Evolutionary conservation across 2,888 invertebrate species (phyloP), one percentile per base, ranked within the genome.

Genomic region (Euproctis similis): DNA sequence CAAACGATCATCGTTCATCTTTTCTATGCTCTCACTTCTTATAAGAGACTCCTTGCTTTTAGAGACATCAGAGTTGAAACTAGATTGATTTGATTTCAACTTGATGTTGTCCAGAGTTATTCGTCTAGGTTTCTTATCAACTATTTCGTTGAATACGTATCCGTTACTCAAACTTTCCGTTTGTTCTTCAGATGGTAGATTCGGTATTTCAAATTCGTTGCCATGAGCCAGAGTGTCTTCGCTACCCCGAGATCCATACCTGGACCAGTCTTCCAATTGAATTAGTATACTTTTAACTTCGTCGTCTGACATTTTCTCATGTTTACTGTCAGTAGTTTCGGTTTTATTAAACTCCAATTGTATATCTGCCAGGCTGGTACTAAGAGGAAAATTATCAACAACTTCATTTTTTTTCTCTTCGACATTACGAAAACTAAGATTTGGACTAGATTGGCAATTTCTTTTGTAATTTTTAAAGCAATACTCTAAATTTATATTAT

Each of bases 111-210:
- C 82, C 2, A 82, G 55, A 0, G 78, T 82, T 20, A 87, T 82
- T 32, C 70, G 70, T 39, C 77, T 81, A 8, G 86, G 81, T 46
- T 84, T 86, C 30, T 72, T 73, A 24, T 82, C 71, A 6, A 84
- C 56, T 21, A 87, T 82, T 60, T 88, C 87, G 45, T 76, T 84
- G 46, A 86, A 85, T 3, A 86, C 58, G 36, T 75, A 71, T 32
- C 65, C 68, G 32, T 53, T 57, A 2, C 41, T 31, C 9, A 50
- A 49, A 8, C 42, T 51, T n/a, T 72, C 72, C 0, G 66, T 47
- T 23, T 65, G 66, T 2, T 81, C 81, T 34, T 82, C 82, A 1
- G 75, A 69, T 0, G 82, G 82, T 20, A 82, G 46, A 38, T 84
- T 82, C 2, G 81, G 81, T 26, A 84, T 40, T 39, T 81, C 81